phyloP scores from a whole-genome alignment of 2,797 vertebrate species.

The Neopelma chrysocephalum region DNA sequence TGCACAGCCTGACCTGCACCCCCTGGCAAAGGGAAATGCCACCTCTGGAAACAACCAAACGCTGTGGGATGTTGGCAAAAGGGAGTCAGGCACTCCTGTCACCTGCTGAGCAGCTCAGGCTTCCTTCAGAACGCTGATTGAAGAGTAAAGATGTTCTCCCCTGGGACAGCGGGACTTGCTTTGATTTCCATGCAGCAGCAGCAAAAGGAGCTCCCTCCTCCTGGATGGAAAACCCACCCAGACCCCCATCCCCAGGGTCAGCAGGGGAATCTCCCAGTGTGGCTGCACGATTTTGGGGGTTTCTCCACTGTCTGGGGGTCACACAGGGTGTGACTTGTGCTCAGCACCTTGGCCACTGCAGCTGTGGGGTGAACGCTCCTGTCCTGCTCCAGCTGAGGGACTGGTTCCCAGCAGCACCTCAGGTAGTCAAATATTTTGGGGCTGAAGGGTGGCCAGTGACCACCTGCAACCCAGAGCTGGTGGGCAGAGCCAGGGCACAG shows the following conservation, averaged over 20 bases:
- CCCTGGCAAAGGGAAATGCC: background rate
- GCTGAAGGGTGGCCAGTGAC: too few species aligned
- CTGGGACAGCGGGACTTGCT: background rate
- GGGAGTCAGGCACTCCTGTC: background rate
- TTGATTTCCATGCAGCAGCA: background rate
- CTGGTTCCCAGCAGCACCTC: too few species aligned
- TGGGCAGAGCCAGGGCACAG: background rate
- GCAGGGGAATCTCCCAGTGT: background rate
- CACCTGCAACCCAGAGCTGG: too few species aligned
- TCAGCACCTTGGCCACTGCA: background rate
- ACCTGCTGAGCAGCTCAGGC: background rate
- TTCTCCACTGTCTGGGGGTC: background rate
- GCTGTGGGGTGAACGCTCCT: too few species aligned
- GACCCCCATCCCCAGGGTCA: background rate
- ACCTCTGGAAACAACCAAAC: background rate
- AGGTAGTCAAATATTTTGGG: too few species aligned
- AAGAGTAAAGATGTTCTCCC: background rate
- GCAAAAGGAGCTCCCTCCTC: background rate
- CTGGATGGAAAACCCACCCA: background rate
- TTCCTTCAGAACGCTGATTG: background rate
- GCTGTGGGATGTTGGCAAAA: background rate
- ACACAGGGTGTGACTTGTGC: background rate
- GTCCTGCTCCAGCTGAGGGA: too few species aligned
- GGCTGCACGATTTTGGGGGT: background rate
- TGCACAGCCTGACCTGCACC: background rate